Conservation (phyloP, 2,888 invertebrate genomes). For the Aphrophora alni region DNA sequence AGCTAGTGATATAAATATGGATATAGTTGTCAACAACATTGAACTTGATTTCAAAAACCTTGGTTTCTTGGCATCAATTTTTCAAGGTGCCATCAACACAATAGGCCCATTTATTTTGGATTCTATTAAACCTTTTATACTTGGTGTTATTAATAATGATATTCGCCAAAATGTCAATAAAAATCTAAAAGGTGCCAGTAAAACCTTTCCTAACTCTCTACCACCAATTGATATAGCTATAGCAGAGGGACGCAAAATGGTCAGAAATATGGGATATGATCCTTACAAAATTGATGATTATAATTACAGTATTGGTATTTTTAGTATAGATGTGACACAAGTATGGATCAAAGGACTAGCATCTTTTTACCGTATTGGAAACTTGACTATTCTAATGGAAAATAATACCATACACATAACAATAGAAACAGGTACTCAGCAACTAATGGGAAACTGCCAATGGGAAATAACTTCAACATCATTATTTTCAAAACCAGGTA, state of each 20-base stretch:
- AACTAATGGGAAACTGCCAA: conserved; percentile 75
- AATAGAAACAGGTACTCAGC: conserved; percentile 80
- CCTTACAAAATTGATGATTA: conserved; percentile 76
- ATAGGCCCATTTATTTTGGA: conserved; percentile 84
- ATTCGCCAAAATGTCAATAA: conserved; percentile 76
- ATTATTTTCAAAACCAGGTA: conserved; percentile 73
- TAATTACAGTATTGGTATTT: conserved; percentile 71
- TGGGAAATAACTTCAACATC: conserved; percentile 78
- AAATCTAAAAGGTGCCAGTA: conserved; percentile 72
- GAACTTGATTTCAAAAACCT: conserved; percentile 83
- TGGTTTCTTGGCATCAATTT: conserved; percentile 73
- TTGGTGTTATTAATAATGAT: conserved; percentile 78
- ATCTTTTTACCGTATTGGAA: conserved; percentile 81
- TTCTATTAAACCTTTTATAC: conserved; percentile 83
- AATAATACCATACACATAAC: conserved; percentile 71
- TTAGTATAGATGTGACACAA: conserved; percentile 68
- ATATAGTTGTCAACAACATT: conserved; percentile 77
- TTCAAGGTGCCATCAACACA: conserved; percentile 80
- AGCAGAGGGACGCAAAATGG: conserved; percentile 73
- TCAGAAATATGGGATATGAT: conserved; percentile 70
- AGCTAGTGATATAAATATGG: conserved; percentile 80
- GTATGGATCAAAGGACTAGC: conserved; percentile 82
- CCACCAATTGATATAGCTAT: conserved; percentile 85
- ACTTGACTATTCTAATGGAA: conserved; percentile 73
- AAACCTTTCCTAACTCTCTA: conserved; percentile 83